A percentile compares a stretch with the other conserved stretches of the same genome.
Conservation (phyloP, 2,797 vertebrate species). For the Limosa lapponica region DNA sequence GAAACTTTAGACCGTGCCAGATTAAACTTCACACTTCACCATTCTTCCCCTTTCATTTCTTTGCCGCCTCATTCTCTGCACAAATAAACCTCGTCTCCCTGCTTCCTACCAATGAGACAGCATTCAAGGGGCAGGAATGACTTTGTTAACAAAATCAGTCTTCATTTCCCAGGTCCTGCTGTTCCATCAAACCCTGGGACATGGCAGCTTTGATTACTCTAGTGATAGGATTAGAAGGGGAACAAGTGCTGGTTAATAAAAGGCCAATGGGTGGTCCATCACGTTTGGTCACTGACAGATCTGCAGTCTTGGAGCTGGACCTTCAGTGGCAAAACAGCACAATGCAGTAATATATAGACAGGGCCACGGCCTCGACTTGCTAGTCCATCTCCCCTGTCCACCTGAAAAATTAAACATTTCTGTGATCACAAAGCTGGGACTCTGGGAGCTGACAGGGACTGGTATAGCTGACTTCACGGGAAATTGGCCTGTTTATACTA, state of each 20-base stretch:
- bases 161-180: slow-evolving; percentile 70
- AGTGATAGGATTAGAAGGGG: slow-evolving; percentile 64
- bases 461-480: not conserved
- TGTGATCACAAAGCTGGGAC: not conserved
- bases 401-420: not conserved
- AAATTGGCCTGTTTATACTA: not conserved
- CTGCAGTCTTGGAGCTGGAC: slow-evolving; percentile 18
- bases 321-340: slow-evolving; percentile 6
- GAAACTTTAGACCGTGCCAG: slow-evolving; percentile 48
- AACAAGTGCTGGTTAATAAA: slow-evolving; percentile 76
- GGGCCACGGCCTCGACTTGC: not conserved
- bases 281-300: slow-evolving; percentile 48
- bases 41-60: slow-evolving; percentile 61
- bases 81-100: slow-evolving; percentile 67
- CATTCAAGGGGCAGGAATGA: slow-evolving; percentile 60
- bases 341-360: not conserved
- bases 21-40: slow-evolving; percentile 71
- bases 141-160: slow-evolving; percentile 74
- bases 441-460: not conserved
- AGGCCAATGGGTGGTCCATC: slow-evolving; percentile 68
- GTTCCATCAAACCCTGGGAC: slow-evolving; percentile 65
- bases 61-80: slow-evolving; percentile 54
- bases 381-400: not conserved
- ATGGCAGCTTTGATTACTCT: slow-evolving; percentile 59
- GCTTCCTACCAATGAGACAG: slow-evolving; percentile 55